phyloP scores from a whole-genome alignment of 2,113 vertebrate genomes.

The Oreocharis arfaki region DNA sequence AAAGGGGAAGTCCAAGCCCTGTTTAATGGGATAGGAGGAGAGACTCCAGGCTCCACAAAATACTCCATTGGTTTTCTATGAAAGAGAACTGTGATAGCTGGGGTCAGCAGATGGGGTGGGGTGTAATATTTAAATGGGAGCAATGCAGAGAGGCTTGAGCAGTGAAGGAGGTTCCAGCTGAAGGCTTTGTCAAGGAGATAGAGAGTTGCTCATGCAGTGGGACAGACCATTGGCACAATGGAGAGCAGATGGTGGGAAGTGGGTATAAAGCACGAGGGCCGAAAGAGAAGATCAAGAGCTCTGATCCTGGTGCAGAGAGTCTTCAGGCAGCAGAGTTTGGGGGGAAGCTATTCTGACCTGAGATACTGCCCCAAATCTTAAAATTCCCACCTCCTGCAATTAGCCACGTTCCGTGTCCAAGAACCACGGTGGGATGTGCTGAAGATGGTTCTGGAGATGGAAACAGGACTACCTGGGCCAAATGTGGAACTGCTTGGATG shows the following conservation, averaged over 20 bases:
- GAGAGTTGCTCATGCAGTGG: fast-evolving
- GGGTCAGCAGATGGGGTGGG: neutral
- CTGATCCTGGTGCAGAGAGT: neutral
- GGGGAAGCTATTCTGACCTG: neutral
- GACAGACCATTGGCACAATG: neutral
- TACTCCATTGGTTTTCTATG: neutral
- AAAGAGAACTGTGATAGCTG: neutral
- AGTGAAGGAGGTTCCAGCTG: neutral
- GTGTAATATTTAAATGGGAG: neutral
- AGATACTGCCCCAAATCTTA: neutral
- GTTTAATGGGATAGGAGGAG: neutral
- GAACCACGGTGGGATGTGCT: neutral
- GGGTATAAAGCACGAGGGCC: fast-evolving
- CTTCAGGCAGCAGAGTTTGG: neutral
- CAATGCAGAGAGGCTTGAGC: neutral
- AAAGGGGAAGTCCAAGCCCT: neutral
- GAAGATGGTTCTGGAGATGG: neutral
- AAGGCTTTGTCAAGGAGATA: neutral
- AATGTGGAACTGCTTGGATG: neutral
- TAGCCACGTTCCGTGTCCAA: neutral
- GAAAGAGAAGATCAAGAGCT: neutral
- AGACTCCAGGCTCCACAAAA: neutral
- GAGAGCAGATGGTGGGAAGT: neutral
- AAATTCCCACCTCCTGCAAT: neutral
- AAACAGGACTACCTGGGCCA: neutral